Evolutionary conservation across 1,140 invertebrate species (phyloP).

Genomic region (Forficula auricularia): DNA sequence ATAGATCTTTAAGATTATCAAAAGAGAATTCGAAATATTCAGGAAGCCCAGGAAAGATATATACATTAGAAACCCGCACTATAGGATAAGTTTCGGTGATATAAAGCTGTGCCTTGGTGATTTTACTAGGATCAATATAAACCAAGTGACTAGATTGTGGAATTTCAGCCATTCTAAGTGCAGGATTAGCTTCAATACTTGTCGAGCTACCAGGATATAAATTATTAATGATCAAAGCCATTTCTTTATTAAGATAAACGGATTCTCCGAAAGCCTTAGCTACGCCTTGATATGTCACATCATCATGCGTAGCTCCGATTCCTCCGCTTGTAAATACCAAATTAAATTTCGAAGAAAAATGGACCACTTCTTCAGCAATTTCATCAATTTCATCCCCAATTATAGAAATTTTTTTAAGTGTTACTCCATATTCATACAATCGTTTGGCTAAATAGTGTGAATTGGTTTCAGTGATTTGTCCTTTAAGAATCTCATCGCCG

Average conservation of each 20-base stretch:
- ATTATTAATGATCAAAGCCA: slow-evolving; percentile 37
- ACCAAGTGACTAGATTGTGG: slow-evolving; percentile 17
- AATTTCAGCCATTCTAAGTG: slow-evolving; percentile 33
- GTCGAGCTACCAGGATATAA: slow-evolving; percentile 22
- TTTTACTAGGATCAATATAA: slow-evolving; percentile 2
- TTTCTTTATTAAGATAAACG: slow-evolving; percentile 35
- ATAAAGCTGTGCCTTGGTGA: slow-evolving; percentile 7
- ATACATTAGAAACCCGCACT: slow-evolving; percentile 51
- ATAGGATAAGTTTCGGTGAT: slow-evolving; percentile 36
- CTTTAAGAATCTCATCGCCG: slow-evolving; percentile 75
- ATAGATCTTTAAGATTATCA: slow-evolving; percentile 20
- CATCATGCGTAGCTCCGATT: slow-evolving; percentile 72
- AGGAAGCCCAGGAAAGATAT: slow-evolving; percentile 62
- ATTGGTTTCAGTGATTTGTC: slow-evolving; percentile 56
- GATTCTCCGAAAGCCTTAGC: slow-evolving; percentile 49
- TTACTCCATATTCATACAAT: slow-evolving; percentile 45
- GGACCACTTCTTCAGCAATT: slow-evolving; percentile 47
- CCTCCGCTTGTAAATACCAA: slow-evolving; percentile 64
- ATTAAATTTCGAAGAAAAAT: slow-evolving; percentile 39
- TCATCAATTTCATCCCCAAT: slow-evolving; percentile 48
- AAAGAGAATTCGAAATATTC: slow-evolving; percentile 43
- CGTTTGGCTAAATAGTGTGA: slow-evolving; percentile 46
- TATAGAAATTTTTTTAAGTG: slow-evolving; percentile 49
- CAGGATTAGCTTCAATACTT: slow-evolving; percentile 16
- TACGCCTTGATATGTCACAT: slow-evolving; percentile 62